Base-by-base conservation (phyloP, 2,888 invertebrate species). In the Crioceris asparagi region DNA sequence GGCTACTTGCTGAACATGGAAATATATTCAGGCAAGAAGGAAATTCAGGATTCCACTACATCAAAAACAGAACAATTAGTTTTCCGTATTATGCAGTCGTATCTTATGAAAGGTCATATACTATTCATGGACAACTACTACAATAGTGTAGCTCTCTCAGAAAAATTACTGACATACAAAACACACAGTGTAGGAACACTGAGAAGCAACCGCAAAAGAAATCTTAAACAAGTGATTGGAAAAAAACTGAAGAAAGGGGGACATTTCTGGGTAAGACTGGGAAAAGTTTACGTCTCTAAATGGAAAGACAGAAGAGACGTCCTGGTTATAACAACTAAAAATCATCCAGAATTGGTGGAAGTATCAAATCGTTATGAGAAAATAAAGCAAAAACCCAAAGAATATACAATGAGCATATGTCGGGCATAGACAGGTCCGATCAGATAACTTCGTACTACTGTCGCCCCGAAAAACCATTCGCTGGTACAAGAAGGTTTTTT, bases 271-370 rank as follows among this genome's bases (percentile, higher is more conserved):
- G 17, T 21, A 17, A 3, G 38, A 2, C 14, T 32, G 7, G 19
- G 19, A 4, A 17, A 31, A 29, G 32, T 37, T 4, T 32, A 21
- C 5, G 19, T 37, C 5, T 18, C 37, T 2, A 37, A 37, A 17
- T 37, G 37, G 37, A 31, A 19, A 18, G 32, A 32, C 17, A 23
- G 27, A 32, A 8, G 37, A 14, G 32, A 37, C 3, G 32, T 38
- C 11, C 34, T 47, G 14, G 51, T 53, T 46, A 44, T 57, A 32
- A 53, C 55, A 21, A 57, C 55, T 21, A 36, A 35, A 21, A 34
- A 49, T 26, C 53, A 57, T 42, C 53, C 53, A 32, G 21, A 32
- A 29, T 38, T 51, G 32, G 37, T 46, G 25, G 33, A 40, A 41
- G 41, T 43, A 35, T 16, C 18, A 43, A 53, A 52, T 45, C 45